These are phyloP conservation scores for Argya squamiceps DNA, from an alignment of 2,797 vertebrate genomes.

Conservation along the genomic window DNA sequence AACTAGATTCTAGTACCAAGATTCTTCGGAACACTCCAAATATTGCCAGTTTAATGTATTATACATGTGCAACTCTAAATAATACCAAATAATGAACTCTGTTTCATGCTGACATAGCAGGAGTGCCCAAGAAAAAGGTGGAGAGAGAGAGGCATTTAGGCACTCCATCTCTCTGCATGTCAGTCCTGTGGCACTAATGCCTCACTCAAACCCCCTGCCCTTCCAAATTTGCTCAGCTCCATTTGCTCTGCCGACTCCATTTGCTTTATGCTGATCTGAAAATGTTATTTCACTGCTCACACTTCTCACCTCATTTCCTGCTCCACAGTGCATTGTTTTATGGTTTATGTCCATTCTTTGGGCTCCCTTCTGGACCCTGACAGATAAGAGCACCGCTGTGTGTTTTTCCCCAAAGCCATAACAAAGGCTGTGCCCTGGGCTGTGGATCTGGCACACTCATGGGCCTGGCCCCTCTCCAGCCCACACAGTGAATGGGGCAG, in stretches of 20 bases:
- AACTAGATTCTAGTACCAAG: not conserved
- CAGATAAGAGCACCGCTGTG: conserved; percentile 14
- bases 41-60: not conserved
- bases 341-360: not conserved
- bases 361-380: conserved; percentile 30
- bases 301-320: conserved; percentile 36
- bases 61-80: not conserved
- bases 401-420: not conserved
- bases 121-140: not conserved
- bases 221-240: not conserved
- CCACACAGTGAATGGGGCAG: conserved; percentile 36
- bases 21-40: not conserved
- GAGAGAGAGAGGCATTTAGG: not conserved
- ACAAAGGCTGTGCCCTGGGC: conserved; percentile 35
- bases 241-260: not conserved
- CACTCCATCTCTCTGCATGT: not conserved
- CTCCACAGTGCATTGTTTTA: not conserved
- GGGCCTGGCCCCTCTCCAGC: conserved; percentile 35
- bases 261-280: not conserved
- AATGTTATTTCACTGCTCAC: conserved; percentile 16
- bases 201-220: not conserved
- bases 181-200: not conserved
- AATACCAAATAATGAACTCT: not conserved
- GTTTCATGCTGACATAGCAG: not conserved
- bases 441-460: not conserved